Conservation (phyloP, 2,797 vertebrate genomes). For the Alcedo quadribrachys region DNA sequence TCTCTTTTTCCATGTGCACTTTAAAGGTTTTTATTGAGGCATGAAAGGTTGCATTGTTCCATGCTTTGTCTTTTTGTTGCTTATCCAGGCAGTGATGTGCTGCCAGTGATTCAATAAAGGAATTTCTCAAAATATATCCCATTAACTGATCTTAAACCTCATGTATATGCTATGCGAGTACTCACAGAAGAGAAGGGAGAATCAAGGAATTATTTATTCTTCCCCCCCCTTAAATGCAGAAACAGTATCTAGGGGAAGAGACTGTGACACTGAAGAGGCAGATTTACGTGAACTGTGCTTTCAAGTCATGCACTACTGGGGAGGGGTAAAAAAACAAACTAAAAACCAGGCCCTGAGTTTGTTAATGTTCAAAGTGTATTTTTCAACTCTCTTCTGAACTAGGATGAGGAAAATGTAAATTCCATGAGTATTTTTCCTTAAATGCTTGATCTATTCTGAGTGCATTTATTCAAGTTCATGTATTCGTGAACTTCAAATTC, state of each 20-base stretch:
- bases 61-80: slow-evolving; percentile 48
- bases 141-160: slow-evolving; percentile 22
- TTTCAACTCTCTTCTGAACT: neutral
- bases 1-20: slow-evolving; percentile 28
- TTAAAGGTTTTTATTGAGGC: slow-evolving; percentile 45
- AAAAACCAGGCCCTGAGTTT: neutral
- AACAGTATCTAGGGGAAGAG: neutral
- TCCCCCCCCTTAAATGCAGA: neutral
- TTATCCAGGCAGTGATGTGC: slow-evolving; percentile 23
- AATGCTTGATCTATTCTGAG: neutral
- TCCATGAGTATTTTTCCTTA: neutral
- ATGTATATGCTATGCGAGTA: neutral
- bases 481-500: neutral
- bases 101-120: slow-evolving; percentile 44
- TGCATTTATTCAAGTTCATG: neutral
- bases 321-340: neutral
- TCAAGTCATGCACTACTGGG: rapidly evolving
- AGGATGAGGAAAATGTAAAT: neutral
- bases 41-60: slow-evolving; percentile 22
- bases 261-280: neutral
- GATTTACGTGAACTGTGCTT: neutral
- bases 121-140: slow-evolving; percentile 27
- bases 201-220: neutral
- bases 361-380: neutral
- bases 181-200: neutral